Evolutionary conservation across 2,888 invertebrate genomes (phyloP).

Genomic region (Melitaea athalia): DNA sequence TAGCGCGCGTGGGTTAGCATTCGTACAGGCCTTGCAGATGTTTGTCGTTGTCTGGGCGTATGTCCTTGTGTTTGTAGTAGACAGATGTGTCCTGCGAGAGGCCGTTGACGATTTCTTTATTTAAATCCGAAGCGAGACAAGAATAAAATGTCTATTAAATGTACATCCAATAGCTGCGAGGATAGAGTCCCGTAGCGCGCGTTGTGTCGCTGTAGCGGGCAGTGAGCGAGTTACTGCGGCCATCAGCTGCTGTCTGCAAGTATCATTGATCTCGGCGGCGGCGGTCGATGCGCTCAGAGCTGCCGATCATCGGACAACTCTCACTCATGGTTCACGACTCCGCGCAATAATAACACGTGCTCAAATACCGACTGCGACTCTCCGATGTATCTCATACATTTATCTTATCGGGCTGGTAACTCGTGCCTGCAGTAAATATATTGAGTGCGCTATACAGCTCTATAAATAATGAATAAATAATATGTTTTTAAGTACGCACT

Average conservation of each 20-base stretch:
- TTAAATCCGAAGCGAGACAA: no score
- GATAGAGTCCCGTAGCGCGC: background rate
- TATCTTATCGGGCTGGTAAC: no score
- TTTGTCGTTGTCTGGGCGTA: no score
- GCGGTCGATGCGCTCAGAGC: slow-evolving; percentile 16
- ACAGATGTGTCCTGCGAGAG: no score
- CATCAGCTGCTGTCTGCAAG: slow-evolving; percentile 10
- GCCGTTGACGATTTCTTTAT: no score
- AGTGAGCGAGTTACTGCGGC: background rate
- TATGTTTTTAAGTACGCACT: no score
- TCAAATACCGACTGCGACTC: background rate
- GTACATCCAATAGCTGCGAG: background rate
- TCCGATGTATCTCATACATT: background rate
- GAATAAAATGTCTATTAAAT: background rate
- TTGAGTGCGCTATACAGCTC: no score
- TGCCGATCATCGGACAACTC: slow-evolving; percentile 1
- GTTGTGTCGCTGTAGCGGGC: background rate
- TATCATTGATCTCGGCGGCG: slow-evolving; percentile 20
- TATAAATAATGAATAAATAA: no score
- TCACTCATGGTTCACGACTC: background rate
- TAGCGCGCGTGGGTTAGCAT: no score
- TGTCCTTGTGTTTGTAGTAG: no score
- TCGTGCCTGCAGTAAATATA: no score
- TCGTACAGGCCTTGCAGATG: no score
- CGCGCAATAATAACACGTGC: background rate